A percentile compares a stretch with the other conserved stretches of the same genome.
Evolutionary conservation across 2,113 vertebrate species (phyloP).

Genomic region (Nycticebus coucang): DNA sequence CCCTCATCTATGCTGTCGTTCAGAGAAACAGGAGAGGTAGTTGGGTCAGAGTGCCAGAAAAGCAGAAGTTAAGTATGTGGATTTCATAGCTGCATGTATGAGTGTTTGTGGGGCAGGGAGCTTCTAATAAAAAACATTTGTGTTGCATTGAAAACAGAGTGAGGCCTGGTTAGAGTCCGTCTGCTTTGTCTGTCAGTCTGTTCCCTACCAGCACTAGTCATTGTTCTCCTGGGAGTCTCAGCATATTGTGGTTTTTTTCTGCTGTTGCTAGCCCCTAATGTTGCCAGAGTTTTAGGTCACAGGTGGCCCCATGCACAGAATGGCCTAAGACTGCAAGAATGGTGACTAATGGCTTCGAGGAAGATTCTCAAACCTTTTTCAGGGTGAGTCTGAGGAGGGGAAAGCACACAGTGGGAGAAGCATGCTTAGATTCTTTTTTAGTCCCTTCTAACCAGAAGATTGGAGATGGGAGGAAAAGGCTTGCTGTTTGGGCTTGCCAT

Average conservation of each 20-base stretch:
- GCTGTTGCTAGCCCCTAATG: constrained; percentile 61
- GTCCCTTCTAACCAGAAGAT: background rate
- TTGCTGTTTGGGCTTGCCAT: constrained; percentile 71
- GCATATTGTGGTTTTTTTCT: constrained; percentile 73
- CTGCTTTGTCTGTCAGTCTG: constrained; percentile 70
- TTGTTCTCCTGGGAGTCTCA: constrained; percentile 73
- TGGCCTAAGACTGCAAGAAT: constrained; percentile 56
- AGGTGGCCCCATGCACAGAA: constrained; percentile 61
- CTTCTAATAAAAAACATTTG: constrained; percentile 75
- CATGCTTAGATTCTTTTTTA: constrained; percentile 33
- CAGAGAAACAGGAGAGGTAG: constrained; percentile 70
- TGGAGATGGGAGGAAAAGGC: constrained; percentile 41
- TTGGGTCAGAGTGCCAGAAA: constrained; percentile 59
- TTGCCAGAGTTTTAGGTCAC: constrained; percentile 77
- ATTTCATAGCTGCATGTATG: constrained; percentile 65
- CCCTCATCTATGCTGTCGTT: constrained; percentile 57
- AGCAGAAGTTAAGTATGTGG: constrained; percentile 70
- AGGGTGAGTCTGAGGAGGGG: constrained; percentile 3
- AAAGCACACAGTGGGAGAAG: constrained; percentile 32
- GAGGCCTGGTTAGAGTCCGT: constrained; percentile 71
- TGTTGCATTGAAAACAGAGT: constrained; percentile 73
- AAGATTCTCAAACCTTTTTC: constrained; percentile 52
- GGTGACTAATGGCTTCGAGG: constrained; percentile 75
- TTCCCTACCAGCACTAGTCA: constrained; percentile 74
- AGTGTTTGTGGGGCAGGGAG: constrained; percentile 75